Evolutionary conservation across 1,140 invertebrate species (phyloP).

Genomic region (Cryptotermes secundus): DNA sequence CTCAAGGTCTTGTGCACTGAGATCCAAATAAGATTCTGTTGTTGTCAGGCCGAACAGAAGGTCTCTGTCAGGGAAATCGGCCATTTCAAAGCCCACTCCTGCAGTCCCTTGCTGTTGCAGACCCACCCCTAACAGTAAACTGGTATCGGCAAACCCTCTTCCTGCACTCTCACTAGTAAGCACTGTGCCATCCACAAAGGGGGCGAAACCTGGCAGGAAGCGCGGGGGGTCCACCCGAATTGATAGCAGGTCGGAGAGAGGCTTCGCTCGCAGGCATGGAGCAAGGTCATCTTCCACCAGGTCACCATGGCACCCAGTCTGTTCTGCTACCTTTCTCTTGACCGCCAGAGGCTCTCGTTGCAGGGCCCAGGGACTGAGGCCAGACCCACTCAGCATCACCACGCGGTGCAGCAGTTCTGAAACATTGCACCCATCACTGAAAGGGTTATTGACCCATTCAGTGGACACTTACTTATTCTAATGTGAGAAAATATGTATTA

Average conservation of each 20-base stretch:
- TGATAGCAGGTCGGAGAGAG: slow-evolving; percentile 67
- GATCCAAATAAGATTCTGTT: slow-evolving; percentile 71
- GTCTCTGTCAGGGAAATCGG: slow-evolving; percentile 80
- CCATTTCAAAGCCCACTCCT: slow-evolving; percentile 66
- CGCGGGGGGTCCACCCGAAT: slow-evolving; percentile 73
- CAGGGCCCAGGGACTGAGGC: slow-evolving; percentile 90
- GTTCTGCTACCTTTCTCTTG: slow-evolving; percentile 75
- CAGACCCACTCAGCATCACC: slow-evolving; percentile 92
- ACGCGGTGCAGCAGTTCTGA: slow-evolving; percentile 87
- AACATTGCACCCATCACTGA: slow-evolving; percentile 40
- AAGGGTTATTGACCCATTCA: too few species aligned
- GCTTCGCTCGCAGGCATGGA: slow-evolving; percentile 75
- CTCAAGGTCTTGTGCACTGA: slow-evolving; percentile 69
- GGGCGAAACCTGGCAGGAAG: slow-evolving; percentile 85
- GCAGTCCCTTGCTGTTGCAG: not conserved
- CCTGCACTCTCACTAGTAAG: slow-evolving; percentile 48
- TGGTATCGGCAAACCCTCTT: slow-evolving; percentile 42
- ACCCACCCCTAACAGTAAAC: slow-evolving; percentile 37
- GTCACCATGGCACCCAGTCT: slow-evolving; percentile 75
- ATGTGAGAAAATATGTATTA: too few species aligned
- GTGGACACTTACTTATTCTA: too few species aligned
- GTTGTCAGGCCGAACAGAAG: slow-evolving; percentile 75
- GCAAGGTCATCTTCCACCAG: slow-evolving; percentile 76
- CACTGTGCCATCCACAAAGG: slow-evolving; percentile 83
- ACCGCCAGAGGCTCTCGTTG: slow-evolving; percentile 81